Conservation (phyloP, 2,888 invertebrate species). For the Eupithecia insigniata region DNA sequence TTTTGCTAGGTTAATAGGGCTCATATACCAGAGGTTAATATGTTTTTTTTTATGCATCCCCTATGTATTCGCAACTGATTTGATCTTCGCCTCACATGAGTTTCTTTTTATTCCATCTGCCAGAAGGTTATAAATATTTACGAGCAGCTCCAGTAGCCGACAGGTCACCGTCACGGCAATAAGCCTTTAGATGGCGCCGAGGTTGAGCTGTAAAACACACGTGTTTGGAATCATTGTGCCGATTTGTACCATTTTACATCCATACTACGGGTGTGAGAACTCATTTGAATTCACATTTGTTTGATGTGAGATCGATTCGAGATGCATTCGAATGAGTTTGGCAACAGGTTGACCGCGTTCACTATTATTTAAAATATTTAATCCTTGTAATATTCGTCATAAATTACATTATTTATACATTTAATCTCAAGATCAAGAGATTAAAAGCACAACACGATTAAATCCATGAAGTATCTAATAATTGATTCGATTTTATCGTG, state of each 20-base stretch:
- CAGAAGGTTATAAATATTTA: constrained; percentile 25
- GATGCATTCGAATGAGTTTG: constrained; percentile 31
- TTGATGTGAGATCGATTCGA: constrained; percentile 29
- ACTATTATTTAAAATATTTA: background rate
- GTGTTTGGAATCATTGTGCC: constrained; percentile 44
- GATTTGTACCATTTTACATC: constrained; percentile 7
- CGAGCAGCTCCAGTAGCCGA: constrained; percentile 10
- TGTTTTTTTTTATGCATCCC: background rate
- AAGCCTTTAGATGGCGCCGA: constrained; percentile 26
- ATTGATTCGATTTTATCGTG: background rate
- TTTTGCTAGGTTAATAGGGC: background rate
- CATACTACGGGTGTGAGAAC: constrained; percentile 22
- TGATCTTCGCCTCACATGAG: background rate
- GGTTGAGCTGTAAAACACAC: constrained; percentile 43
- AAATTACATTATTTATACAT: too few species aligned
- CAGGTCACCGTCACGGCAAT: constrained; percentile 35
- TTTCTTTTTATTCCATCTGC: constrained; percentile 4
- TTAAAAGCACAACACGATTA: background rate
- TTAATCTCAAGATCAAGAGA: too few species aligned
- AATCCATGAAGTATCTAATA: background rate
- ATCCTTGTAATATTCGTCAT: background rate
- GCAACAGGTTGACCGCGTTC: background rate
- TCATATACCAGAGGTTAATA: background rate
- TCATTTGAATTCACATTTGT: constrained; percentile 17
- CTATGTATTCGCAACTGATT: background rate